Percentiles rank a stretch among this genome's conserved stretches.
These are phyloP conservation scores for Helicolenus hilgendorfi DNA, from an alignment of 2,797 vertebrate species.

Conservation along the genomic window DNA sequence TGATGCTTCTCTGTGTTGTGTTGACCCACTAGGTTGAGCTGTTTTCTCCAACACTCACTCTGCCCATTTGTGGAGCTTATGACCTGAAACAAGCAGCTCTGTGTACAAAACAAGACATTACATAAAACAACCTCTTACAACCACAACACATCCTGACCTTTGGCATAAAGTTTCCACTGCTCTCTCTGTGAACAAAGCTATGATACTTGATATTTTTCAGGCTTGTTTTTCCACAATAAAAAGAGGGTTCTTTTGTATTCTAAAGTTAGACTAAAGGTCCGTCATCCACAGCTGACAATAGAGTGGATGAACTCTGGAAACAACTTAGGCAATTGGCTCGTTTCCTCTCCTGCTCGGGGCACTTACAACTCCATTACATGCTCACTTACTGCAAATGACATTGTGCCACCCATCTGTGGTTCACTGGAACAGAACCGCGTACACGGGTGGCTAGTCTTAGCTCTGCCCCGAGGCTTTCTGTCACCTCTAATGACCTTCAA, in stretches of 20 bases:
- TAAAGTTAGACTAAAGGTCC: slow-evolving; percentile 19
- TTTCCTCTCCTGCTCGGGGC: slow-evolving; percentile 82
- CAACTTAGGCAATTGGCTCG: slow-evolving; percentile 66
- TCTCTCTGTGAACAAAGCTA: neutral
- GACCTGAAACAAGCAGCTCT: slow-evolving; percentile 63
- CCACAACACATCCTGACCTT: slow-evolving; percentile 60
- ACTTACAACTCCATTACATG: slow-evolving; percentile 90
- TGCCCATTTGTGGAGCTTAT: slow-evolving; percentile 22
- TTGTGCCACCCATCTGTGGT: slow-evolving; percentile 79
- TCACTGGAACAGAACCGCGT: slow-evolving; percentile 79
- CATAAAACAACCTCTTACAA: slow-evolving; percentile 31
- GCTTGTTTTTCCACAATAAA: neutral
- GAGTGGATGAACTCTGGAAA: slow-evolving; percentile 74
- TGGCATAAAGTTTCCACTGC: slow-evolving; percentile 45
- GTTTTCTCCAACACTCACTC: slow-evolving; percentile 51
- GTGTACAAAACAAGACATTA: slow-evolving; percentile 82
- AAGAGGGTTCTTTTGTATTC: neutral
- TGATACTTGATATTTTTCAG: slow-evolving; percentile 25
- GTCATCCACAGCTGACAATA: slow-evolving; percentile 19
- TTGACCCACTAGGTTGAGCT: slow-evolving; percentile 64
- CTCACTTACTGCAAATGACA: slow-evolving; percentile 87
- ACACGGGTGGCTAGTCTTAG: slow-evolving; percentile 52
- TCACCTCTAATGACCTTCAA: slow-evolving; percentile 84
- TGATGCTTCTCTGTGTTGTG: slow-evolving; percentile 17
- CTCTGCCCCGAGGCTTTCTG: slow-evolving; percentile 61